Base-by-base conservation (phyloP, 2,797 vertebrate genomes). In the Scarus forsteni region DNA sequence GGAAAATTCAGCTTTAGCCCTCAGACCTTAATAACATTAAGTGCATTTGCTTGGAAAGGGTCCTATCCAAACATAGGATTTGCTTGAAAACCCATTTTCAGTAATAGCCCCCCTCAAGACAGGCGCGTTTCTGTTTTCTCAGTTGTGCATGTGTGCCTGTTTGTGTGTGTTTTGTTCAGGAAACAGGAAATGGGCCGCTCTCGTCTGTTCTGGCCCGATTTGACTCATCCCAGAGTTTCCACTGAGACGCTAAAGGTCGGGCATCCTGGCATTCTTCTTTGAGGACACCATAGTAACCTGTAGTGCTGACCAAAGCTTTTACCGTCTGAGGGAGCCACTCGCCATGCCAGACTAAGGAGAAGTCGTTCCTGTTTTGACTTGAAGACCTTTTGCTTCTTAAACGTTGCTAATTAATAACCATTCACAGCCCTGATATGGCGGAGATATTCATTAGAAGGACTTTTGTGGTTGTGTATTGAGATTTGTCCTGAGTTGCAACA, bases 221-320 rank as follows among this genome's bases (percentile, higher is more conserved):
- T 92, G 91, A 92, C 92, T 93, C 90, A 91, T 91, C 83, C 82
- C 64, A 85, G 66, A 88, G 70, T 93, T 93, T 94, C 92, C 91
- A 93, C 70, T 60, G 60, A 73, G 71, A 72, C 40, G 56, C 67
- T 87, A 85, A 92, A 92, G 88, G 85, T 84, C 67, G 70, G 73
- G 71, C 86, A 86, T 91, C 84, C 89, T 90, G 88, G 89, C 81
- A 88, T 92, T 88, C 84, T 91, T 89, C 82, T 90, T 84, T 80
- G 79, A 83, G 65, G 80, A 80, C 73, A 50, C 90, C 79, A 88
- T 85, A 77, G 82, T 72, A 88, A 92, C 90, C 16, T 36, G 60
- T 61, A 60, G 64, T 44, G 10, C 63, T 61, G 27, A 74, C 75
- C 61, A 85, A 87, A 91, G 66, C 73, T 75, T 80, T 84, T 70